Evolutionary conservation across 2,888 invertebrate species (phyloP).

Genomic region (Lasioglossum villosulum): DNA sequence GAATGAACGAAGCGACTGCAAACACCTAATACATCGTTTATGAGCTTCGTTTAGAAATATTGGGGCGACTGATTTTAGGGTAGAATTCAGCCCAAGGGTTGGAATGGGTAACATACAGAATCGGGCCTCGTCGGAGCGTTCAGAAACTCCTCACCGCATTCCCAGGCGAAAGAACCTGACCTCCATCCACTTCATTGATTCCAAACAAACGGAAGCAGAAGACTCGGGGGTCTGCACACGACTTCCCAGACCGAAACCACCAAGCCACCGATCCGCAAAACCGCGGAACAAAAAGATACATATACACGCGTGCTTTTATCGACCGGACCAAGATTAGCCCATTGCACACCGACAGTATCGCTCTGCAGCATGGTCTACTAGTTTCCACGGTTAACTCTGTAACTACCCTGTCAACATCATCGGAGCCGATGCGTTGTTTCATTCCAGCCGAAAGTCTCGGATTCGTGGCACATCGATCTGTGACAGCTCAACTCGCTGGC

Average conservation of each 20-base stretch:
- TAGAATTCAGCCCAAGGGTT: neutral
- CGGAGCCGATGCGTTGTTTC: neutral
- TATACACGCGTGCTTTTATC: neutral
- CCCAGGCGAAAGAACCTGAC: conserved; percentile 8
- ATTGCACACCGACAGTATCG: neutral
- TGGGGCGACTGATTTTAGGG: neutral
- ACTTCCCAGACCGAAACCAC: conserved; percentile 7
- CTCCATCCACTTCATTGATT: neutral
- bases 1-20: neutral
- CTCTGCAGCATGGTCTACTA: neutral
- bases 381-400: neutral
- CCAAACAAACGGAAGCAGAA: neutral
- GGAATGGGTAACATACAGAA: neutral
- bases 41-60: neutral
- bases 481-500: neutral
- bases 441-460: neutral
- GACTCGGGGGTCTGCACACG: neutral
- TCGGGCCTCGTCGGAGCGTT: neutral
- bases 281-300: conserved; percentile 3
- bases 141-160: neutral
- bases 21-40: neutral
- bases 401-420: neutral
- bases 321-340: conserved; percentile 4
- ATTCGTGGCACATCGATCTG: neutral
- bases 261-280: conserved; percentile 5